Base-by-base conservation (phyloP, 2,888 invertebrate species). In the Busseola fusca region DNA sequence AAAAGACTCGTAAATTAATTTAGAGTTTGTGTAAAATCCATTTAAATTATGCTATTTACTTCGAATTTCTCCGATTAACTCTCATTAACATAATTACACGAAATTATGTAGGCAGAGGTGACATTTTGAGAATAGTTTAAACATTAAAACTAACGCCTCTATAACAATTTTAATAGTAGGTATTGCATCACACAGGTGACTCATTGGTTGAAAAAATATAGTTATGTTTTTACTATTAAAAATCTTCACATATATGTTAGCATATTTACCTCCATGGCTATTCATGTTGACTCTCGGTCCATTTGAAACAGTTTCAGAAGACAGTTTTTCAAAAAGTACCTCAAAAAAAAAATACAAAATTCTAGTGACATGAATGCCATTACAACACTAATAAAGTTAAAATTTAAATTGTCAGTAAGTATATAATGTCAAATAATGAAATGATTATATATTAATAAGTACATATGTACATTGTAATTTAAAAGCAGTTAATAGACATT, bases 211-310 rank as follows among this genome's bases (percentile, higher is more conserved):
- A 73, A 76, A n/a, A 21, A 73, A 69, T 77, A 4, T 16, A 27
- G 14, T 27, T 76, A 78, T 74, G 74, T 72, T 82, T 80, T 68
- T 66, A 56, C 71, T 63, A 74, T 80, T 81, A 82, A 85, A 81
- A 76, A 72, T 69, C 81, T 56, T 71, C 7, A 73, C 66, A 7
- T 27, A 52, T 7, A 5, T 34, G 34, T 42, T 1, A 9, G 25
- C 27, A 27, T 7, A 21, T 16, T 27, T 27, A 69, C 21, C 37
- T 27, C 7, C 27, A 37, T 21, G 9, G 34, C 25, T 25, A 14
- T 25, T 68, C 0, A 37, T 27, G 16, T 37, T 37, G 5, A 68
- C 18, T 27, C 16, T 65, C 10, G 12, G 14, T 18, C 66, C 12
- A 42, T 40, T 40, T 59, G 16, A 25, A 62, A 27, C 2, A 62